A percentile compares a stretch with the other conserved stretches of the same genome.
phyloP scores from a whole-genome alignment of 2,797 vertebrate species.

The Brachyalestes nurse region DNA sequence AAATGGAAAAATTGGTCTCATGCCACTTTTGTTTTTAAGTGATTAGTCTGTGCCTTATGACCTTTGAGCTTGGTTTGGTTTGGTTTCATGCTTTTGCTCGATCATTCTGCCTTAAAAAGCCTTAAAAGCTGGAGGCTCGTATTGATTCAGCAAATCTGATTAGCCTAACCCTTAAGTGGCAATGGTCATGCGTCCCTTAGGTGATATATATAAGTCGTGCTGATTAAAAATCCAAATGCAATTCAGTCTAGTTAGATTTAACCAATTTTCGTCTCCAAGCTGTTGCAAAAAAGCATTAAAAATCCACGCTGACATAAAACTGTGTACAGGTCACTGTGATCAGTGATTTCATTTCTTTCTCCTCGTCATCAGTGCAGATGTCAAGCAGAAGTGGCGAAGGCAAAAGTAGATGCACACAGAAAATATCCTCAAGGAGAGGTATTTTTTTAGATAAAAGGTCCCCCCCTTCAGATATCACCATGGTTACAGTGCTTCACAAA shows the following conservation, averaged over 20 bases:
- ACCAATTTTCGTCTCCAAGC: background rate
- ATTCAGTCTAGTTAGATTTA: background rate
- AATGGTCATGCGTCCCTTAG: background rate
- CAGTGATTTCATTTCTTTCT: slow-evolving; percentile 1
- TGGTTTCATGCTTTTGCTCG: background rate
- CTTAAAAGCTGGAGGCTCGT: slow-evolving; percentile 1
- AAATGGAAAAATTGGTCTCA: background rate
- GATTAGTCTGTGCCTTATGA: background rate
- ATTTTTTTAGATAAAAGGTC: background rate
- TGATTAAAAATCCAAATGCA: slow-evolving; percentile 23
- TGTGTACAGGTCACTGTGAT: background rate
- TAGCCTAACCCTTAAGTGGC: background rate
- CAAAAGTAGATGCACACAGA: background rate
- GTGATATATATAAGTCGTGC: slow-evolving; percentile 8
- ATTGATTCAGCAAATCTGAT: slow-evolving; percentile 28
- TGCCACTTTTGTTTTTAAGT: background rate
- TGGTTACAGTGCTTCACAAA: slow-evolving; percentile 29
- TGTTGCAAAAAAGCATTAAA: background rate
- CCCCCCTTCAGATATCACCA: slow-evolving; percentile 21
- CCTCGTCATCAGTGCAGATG: background rate
- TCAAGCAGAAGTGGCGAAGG: background rate
- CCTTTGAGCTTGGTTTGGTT: background rate
- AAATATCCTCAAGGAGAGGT: no score
- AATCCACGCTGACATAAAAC: background rate
- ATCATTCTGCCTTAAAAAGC: background rate